phyloP scores from a whole-genome alignment of 1,140 invertebrate genomes.

The Drosophila arizonae region DNA sequence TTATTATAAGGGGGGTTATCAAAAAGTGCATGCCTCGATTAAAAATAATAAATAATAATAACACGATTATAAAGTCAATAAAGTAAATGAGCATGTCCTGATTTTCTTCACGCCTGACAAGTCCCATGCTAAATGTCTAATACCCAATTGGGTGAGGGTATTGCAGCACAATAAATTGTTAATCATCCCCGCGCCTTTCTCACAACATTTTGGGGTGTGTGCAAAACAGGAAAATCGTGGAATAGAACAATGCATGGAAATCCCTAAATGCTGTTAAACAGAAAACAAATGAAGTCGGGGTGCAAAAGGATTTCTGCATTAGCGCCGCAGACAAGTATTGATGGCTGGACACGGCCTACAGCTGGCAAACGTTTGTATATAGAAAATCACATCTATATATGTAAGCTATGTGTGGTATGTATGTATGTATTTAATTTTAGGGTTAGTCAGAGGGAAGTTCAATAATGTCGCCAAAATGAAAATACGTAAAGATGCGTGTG shows the following conservation, averaged over 20 bases:
- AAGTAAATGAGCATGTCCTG: neutral
- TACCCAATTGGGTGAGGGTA: slow-evolving; percentile 15
- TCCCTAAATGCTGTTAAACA: slow-evolving; percentile 81
- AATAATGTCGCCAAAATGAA: slow-evolving; percentile 61
- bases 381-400: slow-evolving; percentile 27
- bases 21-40: no score
- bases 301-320: slow-evolving; percentile 67
- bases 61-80: slow-evolving; percentile 24
- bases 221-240: slow-evolving; percentile 62
- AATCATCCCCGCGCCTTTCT: slow-evolving; percentile 30
- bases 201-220: slow-evolving; percentile 49
- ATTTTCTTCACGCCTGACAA: slow-evolving; percentile 29
- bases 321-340: slow-evolving; percentile 68
- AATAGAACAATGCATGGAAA: slow-evolving; percentile 71
- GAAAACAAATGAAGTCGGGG: slow-evolving; percentile 76
- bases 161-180: slow-evolving; percentile 43
- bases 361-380: slow-evolving; percentile 20
- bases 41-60: neutral
- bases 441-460: slow-evolving; percentile 18
- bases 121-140: slow-evolving; percentile 17
- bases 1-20: no score
- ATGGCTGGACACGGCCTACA: slow-evolving; percentile 58
- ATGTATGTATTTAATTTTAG: slow-evolving; percentile 28
- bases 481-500: slow-evolving; percentile 19
- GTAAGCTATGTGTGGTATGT: neutral